Base-by-base conservation (phyloP, 2,888 invertebrate genomes). In the Hirtodrosophila duncani region DNA sequence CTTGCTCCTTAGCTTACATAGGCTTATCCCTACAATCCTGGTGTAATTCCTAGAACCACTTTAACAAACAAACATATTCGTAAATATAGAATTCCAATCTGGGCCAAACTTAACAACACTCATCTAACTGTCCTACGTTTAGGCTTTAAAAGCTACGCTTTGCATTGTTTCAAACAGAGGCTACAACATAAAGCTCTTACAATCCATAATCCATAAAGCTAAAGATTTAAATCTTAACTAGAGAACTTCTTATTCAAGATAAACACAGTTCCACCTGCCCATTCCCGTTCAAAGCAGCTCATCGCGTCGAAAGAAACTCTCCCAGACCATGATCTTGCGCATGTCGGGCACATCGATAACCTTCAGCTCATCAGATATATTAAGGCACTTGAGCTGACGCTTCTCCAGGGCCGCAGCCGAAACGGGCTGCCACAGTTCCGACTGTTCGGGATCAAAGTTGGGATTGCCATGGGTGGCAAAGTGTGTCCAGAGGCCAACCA, bases 291-390 rank as follows among this genome's bases (percentile, higher is more conserved):
- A 83, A 48, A 84, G 60, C 48, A 84, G 43, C 51, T 84, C 83
- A 52, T 83, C 81, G 46, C 81, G 74, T 2, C 75, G 41, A 38
- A 72, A 86, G 66, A 86, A 82, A 30, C 80, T 79, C 60, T 86
- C 82, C 86, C 86, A 86, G 41, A 86, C 68, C 68, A 81, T 68
- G 24, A 86, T 36, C 48, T 84, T 83, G 10, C 77, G 67, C 44
- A 83, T 51, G 3, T 86, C 87, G 37, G 86, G 86, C 51, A 86
- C 82, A 66, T 85, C 84, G 43, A 85, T 85, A 21, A 83, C 70
- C 45, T 81, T 80, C 34, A 85, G 69, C 21, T 83, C 83, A 60
- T 86, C 85, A 24, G 84, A 72, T 62, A 87, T 86, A 65, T 86
- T 86, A 72, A 87, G 81, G 82, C 86, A 86, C 81, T 85, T 85